Evolutionary conservation across 2,888 invertebrate genomes (phyloP).

Genomic region (Tyria jacobaeae): DNA sequence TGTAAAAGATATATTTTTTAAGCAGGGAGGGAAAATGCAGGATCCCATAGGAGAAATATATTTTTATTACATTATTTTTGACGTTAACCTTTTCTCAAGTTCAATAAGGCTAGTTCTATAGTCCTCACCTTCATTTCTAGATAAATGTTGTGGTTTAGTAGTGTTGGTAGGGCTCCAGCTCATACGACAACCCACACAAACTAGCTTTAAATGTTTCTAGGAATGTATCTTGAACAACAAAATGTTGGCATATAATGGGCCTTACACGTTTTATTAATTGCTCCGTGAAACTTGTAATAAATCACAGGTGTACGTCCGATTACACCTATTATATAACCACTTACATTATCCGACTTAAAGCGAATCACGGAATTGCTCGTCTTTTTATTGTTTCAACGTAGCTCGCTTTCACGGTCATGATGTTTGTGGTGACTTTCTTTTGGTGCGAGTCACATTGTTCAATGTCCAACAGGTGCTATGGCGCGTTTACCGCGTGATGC

Average conservation of each 20-base stretch:
- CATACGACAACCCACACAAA: too few species aligned
- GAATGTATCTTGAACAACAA: not conserved
- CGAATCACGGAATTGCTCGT: conserved; percentile 65
- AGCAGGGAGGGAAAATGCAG: too few species aligned
- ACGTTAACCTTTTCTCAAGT: too few species aligned
- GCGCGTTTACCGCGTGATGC: conserved; percentile 51
- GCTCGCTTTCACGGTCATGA: conserved; percentile 80
- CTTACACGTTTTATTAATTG: conserved; percentile 26
- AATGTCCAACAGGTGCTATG: conserved; percentile 38
- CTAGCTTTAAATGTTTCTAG: not conserved
- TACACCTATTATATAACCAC: conserved; percentile 47
- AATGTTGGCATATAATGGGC: not conserved
- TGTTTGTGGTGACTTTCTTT: conserved; percentile 72
- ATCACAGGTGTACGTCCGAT: conserved; percentile 31
- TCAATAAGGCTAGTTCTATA: too few species aligned
- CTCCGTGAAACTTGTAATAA: conserved; percentile 22
- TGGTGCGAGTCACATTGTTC: conserved; percentile 46
- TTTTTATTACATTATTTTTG: too few species aligned
- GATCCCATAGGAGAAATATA: too few species aligned
- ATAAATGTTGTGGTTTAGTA: too few species aligned
- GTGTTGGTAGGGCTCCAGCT: too few species aligned
- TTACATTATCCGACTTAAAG: conserved; percentile 46
- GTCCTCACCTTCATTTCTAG: too few species aligned
- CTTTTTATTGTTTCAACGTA: conserved; percentile 69
- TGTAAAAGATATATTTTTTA: too few species aligned